A percentile compares a stretch with the other conserved stretches of the same genome.
phyloP scores from a whole-genome alignment of 1,140 invertebrate genomes.

The Kradibia gibbosae region DNA sequence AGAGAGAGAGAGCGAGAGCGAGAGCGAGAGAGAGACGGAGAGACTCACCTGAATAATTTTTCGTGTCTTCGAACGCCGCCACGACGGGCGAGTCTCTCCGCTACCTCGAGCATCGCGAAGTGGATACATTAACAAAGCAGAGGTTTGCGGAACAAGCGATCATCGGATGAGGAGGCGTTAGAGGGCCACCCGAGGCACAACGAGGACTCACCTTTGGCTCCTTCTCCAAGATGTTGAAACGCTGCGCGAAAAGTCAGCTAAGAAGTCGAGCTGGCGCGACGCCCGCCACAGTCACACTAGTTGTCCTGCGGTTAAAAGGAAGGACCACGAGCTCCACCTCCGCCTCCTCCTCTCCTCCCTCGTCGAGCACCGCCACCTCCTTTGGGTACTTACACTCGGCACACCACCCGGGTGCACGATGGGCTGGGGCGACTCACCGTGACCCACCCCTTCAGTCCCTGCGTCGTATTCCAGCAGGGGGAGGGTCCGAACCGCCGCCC shows the following conservation, averaged over 20 bases:
- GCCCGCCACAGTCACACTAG: slow-evolving; percentile 10
- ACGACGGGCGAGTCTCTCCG: not conserved
- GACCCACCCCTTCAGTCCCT: not conserved
- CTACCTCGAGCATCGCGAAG: too few species aligned
- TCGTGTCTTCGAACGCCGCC: slow-evolving; percentile 24
- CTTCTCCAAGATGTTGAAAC: slow-evolving; percentile 38
- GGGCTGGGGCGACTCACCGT: too few species aligned
- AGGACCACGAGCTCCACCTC: not conserved
- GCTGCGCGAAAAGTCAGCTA: not conserved
- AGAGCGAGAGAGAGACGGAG: not conserved
- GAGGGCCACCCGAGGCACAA: not conserved
- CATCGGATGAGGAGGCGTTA: not conserved
- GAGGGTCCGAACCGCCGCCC: too few species aligned
- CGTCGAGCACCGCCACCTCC: not conserved
- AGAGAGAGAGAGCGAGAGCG: not conserved
- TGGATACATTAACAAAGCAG: too few species aligned
- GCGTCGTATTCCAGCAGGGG: too few species aligned
- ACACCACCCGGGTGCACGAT: too few species aligned
- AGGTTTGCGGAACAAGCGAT: not conserved
- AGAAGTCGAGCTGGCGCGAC: slow-evolving; percentile 16
- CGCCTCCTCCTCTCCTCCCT: not conserved
- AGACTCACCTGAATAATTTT: slow-evolving; percentile 35
- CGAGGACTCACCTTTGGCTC: slow-evolving; percentile 21
- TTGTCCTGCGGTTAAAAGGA: not conserved
- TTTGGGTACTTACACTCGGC: too few species aligned